Evolutionary conservation across 2,888 invertebrate species (phyloP).

Genomic region (Nymphalis polychloros): DNA sequence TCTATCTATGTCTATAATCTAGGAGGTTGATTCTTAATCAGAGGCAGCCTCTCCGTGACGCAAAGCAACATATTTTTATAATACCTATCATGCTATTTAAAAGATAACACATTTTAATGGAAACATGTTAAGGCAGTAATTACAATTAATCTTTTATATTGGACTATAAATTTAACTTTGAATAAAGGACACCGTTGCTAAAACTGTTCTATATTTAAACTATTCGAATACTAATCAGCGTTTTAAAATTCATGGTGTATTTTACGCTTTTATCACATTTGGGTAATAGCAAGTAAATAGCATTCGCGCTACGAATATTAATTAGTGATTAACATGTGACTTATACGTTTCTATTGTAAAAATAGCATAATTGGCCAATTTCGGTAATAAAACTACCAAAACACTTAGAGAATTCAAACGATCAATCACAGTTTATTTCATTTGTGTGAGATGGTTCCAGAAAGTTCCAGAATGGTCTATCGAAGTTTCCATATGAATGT

Average conservation of each 20-base stretch:
- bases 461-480: neutral
- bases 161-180: slow-evolving; percentile 26
- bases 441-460: slow-evolving; percentile 30
- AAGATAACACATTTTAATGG: slow-evolving; percentile 6
- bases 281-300: slow-evolving; percentile 50
- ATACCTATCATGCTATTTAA: neutral
- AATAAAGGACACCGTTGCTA: slow-evolving; percentile 50
- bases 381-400: slow-evolving; percentile 28
- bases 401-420: slow-evolving; percentile 32
- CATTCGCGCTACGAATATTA: slow-evolving; percentile 48
- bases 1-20: no score
- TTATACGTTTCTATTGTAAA: slow-evolving; percentile 31
- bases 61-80: neutral
- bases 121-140: neutral
- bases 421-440: slow-evolving; percentile 32
- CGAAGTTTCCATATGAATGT: no score
- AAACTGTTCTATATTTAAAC: slow-evolving; percentile 52
- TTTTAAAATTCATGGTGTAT: slow-evolving; percentile 49
- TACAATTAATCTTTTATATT: slow-evolving; percentile 3
- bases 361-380: slow-evolving; percentile 35
- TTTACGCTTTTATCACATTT: slow-evolving; percentile 51
- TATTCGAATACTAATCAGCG: slow-evolving; percentile 55
- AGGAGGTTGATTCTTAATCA: no score
- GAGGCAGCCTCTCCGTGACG: no score
- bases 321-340: slow-evolving; percentile 41